These are phyloP conservation scores for Apeltes quadracus DNA, from an alignment of 2,113 vertebrate genomes.

Conservation along the genomic window DNA sequence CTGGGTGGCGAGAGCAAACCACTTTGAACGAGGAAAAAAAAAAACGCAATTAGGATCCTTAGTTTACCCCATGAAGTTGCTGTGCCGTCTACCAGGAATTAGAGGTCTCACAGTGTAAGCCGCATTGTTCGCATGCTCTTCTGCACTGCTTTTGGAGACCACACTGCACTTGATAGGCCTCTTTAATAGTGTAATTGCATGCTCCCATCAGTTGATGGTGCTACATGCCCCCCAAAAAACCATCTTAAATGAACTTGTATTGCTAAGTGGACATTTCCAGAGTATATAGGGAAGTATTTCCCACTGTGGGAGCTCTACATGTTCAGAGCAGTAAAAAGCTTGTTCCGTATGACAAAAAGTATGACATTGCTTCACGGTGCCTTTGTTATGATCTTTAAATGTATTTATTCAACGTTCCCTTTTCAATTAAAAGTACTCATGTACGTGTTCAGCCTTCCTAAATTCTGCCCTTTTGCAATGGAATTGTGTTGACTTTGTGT, in stretches of 20 bases:
- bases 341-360: not conserved
- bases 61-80: not conserved
- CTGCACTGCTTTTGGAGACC: no score
- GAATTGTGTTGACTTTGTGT: not conserved
- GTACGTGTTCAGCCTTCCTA: not conserved
- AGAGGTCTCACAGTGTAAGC: not conserved
- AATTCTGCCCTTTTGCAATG: not conserved
- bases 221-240: slow-evolving; percentile 3
- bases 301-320: not conserved
- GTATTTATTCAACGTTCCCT: no score
- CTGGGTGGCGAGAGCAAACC: slow-evolving; percentile 22
- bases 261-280: not conserved
- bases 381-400: not conserved
- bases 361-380: not conserved
- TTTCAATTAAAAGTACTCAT: not conserved
- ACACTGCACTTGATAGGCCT: not conserved
- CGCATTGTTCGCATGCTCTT: not conserved
- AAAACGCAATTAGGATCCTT: not conserved
- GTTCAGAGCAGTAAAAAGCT: not conserved
- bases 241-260: not conserved
- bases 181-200: slow-evolving; percentile 24
- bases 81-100: not conserved
- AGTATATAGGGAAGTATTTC: not conserved
- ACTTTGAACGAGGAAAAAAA: not conserved
- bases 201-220: slow-evolving; percentile 51